Evolutionary conservation across 2,797 vertebrate species (phyloP).

Genomic region (Catostomus latipinnis): DNA sequence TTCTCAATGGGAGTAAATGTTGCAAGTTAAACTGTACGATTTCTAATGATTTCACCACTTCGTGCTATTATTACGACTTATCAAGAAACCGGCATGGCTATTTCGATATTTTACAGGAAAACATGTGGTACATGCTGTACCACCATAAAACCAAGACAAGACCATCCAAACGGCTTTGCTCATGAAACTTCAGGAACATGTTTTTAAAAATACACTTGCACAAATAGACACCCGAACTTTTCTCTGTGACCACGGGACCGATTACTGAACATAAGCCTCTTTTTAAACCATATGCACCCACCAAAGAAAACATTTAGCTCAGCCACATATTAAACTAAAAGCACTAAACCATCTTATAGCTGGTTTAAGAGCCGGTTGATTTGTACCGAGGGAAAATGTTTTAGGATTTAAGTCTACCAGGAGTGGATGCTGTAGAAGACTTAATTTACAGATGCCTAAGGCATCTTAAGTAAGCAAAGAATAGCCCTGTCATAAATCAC

Average conservation of each 20-base stretch:
- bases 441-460: slow-evolving; percentile 65
- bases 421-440: slow-evolving; percentile 41
- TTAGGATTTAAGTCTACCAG: slow-evolving; percentile 35
- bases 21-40: too few species aligned
- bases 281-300: slow-evolving; percentile 10
- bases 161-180: neutral
- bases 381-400: slow-evolving; percentile 62
- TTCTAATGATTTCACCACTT: too few species aligned
- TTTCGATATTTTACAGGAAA: too few species aligned
- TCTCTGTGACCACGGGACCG: neutral
- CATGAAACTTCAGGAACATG: slow-evolving; percentile 3
- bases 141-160: too few species aligned
- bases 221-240: slow-evolving; percentile 15
- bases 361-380: slow-evolving; percentile 63
- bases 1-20: too few species aligned
- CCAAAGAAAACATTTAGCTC: slow-evolving; percentile 27
- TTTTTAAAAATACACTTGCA: slow-evolving; percentile 21
- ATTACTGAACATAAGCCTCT: neutral
- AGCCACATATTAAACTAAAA: slow-evolving; percentile 29
- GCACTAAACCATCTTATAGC: slow-evolving; percentile 52
- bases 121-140: too few species aligned
- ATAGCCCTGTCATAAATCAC: slow-evolving; percentile 76
- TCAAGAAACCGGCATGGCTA: too few species aligned
- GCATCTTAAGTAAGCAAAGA: slow-evolving; percentile 68
- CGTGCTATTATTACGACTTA: too few species aligned